Conservation (phyloP, 2,113 vertebrate species). For the Chaenogobius annularis region DNA sequence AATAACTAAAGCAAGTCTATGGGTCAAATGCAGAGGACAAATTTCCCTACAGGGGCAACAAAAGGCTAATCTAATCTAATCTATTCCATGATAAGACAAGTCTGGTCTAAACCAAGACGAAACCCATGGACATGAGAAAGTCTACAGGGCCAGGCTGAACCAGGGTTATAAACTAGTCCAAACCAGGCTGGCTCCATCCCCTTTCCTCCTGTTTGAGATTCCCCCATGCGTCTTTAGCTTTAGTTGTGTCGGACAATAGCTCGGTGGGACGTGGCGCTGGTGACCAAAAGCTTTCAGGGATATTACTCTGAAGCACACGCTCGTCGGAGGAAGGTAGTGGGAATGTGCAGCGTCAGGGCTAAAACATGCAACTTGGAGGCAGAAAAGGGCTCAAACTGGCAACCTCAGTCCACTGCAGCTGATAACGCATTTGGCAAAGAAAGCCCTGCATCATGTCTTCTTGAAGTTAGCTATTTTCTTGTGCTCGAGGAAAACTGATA, state of each 20-base stretch:
- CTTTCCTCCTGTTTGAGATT: constrained; percentile 64
- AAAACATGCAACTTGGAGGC: constrained; percentile 35
- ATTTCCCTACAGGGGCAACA: too few species aligned
- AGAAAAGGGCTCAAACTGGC: constrained; percentile 22
- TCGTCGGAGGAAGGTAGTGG: constrained; percentile 13
- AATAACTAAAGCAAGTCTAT: too few species aligned
- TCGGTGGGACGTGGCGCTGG: constrained; percentile 59
- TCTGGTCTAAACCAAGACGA: not conserved
- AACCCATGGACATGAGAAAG: not conserved
- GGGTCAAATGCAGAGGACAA: too few species aligned
- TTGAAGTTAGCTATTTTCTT: not conserved
- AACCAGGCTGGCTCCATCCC: constrained; percentile 22
- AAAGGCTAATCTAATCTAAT: too few species aligned
- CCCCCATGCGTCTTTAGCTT: constrained; percentile 40
- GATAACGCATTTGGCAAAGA: constrained; percentile 25
- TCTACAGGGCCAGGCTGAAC: not conserved
- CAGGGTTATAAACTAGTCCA: not conserved
- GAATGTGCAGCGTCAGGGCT: constrained; percentile 62
- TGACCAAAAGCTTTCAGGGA: constrained; percentile 68
- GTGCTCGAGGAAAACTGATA: not conserved
- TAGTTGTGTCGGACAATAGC: constrained; percentile 60
- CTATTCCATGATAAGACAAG: too few species aligned
- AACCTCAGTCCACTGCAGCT: constrained; percentile 3
- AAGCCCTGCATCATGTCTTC: constrained; percentile 7
- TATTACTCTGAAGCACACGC: constrained; percentile 65